Evolutionary conservation across 2,113 vertebrate genomes (phyloP), one percentile per base, ranked within the genome.

Genomic region (Pteruthius melanotis): DNA sequence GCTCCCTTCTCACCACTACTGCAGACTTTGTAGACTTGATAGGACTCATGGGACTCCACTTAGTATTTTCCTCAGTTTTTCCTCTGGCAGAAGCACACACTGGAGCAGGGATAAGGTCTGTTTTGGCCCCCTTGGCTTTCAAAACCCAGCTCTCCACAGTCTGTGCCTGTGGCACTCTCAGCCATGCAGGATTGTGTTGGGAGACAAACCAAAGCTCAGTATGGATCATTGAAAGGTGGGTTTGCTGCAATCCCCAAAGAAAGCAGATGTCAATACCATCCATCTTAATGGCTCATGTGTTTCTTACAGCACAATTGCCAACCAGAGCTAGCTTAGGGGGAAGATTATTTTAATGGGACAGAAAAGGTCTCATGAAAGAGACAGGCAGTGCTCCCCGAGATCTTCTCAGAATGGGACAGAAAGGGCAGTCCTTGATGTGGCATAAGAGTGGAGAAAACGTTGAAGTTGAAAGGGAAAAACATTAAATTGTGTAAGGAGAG

Each of bases 181-280:
- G 57, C 31, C 13, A 11, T 56, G 1, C 71, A 88, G 93, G 87
- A 28, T 15, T 37, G 66, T 3, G 4, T 40, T 45, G 66, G 91
- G 24, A 65, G 68, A 68, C 64, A n/a, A 83, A 54, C 17, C 4
- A 2, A 27, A 77, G 59, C 71, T 66, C 81, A 63, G 78, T 30
- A n/a, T 37, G 76, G 66, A 95, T 78, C 75, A 47, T 1, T 64
- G 88, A 60, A 88, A 88, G 40, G 59, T 3, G 30, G 22, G 8
- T n/a, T 66, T 78, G 84, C 52, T 86, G 64, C 42, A 90, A 45
- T 71, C 92, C 92, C 93, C 49, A 37, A 37, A 86, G 94, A 69
- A 88, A 78, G 76, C 33, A 78, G 79, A 71, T 64, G 68, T 95
- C 93, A 90, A 94, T 95, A 92, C 52, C 59, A 80, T 92, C 93